A percentile compares a stretch with the other conserved stretches of the same genome.
phyloP scores from a whole-genome alignment of 2,113 vertebrate genomes.

The Indri indri region DNA sequence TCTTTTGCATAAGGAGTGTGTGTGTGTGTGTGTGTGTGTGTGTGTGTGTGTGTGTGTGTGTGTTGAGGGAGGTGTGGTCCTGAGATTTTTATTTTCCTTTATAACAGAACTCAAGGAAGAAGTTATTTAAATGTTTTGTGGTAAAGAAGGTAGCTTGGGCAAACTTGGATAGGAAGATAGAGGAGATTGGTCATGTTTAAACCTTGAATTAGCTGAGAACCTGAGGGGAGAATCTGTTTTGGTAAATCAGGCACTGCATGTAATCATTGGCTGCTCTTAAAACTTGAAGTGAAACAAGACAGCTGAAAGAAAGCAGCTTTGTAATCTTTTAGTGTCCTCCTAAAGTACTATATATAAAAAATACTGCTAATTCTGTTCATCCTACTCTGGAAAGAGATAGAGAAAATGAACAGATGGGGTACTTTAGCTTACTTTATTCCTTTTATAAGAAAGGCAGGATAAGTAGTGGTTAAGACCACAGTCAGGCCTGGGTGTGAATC shows the following conservation, averaged over 20 bases:
- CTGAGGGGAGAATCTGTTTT: not conserved
- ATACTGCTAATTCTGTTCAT: not conserved
- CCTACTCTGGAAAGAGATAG: not conserved
- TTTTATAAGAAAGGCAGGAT: not conserved
- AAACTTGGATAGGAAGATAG: not conserved
- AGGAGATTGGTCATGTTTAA: not conserved
- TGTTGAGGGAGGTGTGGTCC: no score
- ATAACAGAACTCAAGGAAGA: not conserved
- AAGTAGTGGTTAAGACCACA: not conserved
- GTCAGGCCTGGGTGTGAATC: not conserved
- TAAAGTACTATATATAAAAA: not conserved
- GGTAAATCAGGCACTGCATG: not conserved
- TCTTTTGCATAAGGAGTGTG: no score
- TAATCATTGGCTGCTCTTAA: conserved; percentile 8
- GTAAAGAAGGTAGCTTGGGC: not conserved
- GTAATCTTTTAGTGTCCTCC: not conserved
- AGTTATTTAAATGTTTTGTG: not conserved
- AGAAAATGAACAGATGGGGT: not conserved
- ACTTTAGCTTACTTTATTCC: not conserved
- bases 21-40: no score
- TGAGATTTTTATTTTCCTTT: no score
- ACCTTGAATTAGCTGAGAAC: not conserved
- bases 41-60: no score
- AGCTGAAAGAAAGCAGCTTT: not conserved
- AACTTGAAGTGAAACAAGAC: conserved; percentile 10